A percentile compares a stretch with the other conserved stretches of the same genome.
Evolutionary conservation across 2,113 vertebrate species (phyloP).

Genomic region (Caranx ignobilis): DNA sequence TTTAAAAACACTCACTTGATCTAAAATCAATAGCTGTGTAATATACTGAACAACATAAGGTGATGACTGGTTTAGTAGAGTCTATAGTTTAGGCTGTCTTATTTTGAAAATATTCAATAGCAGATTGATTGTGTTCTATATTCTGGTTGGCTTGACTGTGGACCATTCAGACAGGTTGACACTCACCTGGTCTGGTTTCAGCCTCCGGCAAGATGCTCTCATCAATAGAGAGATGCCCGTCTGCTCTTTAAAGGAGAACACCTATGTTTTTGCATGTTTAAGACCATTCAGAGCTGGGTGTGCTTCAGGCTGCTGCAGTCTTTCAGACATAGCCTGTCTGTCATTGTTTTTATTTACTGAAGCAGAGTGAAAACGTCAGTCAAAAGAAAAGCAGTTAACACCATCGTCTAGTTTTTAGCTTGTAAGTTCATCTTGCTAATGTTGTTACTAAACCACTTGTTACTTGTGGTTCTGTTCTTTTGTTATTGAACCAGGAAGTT

Average conservation of each 20-base stretch:
- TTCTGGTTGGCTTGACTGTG: constrained; percentile 4
- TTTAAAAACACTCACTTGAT: not conserved
- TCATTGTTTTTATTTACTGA: too few relatives aligned
- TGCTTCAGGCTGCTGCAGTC: not conserved
- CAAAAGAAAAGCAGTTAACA: too few relatives aligned
- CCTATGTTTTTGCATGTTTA: not conserved
- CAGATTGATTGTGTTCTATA: not conserved
- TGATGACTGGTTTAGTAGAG: not conserved
- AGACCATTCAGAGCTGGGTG: not conserved
- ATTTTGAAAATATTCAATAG: constrained; percentile 28
- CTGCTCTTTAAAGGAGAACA: not conserved
- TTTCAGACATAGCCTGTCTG: too few relatives aligned
- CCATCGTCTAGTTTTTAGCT: too few relatives aligned
- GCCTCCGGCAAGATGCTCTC: constrained; percentile 7
- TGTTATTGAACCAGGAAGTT: not conserved
- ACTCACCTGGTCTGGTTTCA: constrained; percentile 49
- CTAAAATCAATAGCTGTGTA: not conserved
- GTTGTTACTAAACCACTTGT: not conserved
- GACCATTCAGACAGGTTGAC: constrained; percentile 21
- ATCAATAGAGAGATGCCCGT: not conserved
- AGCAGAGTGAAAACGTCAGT: too few relatives aligned
- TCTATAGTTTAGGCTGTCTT: not conserved
- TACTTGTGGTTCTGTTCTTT: not conserved
- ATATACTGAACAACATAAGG: not conserved
- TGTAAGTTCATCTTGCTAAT: too few relatives aligned